A percentile compares a stretch with the other conserved stretches of the same genome.
Conservation (phyloP, 2,113 vertebrate species). For the Pteropus alecto region DNA sequence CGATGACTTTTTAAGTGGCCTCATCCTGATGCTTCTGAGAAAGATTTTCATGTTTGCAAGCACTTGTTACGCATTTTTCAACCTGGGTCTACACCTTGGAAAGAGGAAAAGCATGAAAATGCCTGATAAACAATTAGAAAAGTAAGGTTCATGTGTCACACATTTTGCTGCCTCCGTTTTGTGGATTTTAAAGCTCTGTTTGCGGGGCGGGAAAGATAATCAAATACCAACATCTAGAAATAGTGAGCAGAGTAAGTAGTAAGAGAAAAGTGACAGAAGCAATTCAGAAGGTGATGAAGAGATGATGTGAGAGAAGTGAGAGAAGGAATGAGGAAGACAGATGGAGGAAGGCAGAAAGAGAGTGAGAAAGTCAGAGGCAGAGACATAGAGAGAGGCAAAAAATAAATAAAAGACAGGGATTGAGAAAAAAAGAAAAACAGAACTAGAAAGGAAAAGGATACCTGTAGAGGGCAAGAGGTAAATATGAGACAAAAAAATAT, state of each 20-base stretch:
- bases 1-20: background rate
- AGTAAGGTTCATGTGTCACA: background rate
- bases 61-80: background rate
- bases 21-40: background rate
- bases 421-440: too few species aligned
- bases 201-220: background rate
- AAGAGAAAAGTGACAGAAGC: too few species aligned
- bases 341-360: background rate
- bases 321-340: background rate
- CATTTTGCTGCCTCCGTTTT: background rate
- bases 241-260: too few species aligned
- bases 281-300: background rate
- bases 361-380: background rate
- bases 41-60: background rate
- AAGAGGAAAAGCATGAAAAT: slow-evolving; percentile 6
- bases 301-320: background rate
- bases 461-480: background rate
- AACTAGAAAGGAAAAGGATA: background rate
- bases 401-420: background rate
- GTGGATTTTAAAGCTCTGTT: background rate
- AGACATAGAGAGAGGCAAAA: background rate
- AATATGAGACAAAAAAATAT: background rate
- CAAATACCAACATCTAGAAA: background rate
- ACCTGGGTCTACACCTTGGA: background rate
- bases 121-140: background rate